phyloP scores from a whole-genome alignment of 1,140 invertebrate species.

The Lineus longissimus region DNA sequence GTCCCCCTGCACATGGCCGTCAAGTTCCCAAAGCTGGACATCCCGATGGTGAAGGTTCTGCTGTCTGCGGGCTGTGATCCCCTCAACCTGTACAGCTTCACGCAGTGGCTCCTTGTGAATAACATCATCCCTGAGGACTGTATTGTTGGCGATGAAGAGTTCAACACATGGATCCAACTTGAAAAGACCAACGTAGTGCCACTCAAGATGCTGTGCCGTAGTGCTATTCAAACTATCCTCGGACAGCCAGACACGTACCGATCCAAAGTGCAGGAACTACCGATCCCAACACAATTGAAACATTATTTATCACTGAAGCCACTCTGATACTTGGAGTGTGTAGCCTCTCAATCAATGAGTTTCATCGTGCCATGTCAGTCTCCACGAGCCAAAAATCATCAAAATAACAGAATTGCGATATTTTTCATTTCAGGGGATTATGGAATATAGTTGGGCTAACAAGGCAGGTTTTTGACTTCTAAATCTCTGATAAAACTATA shows the following conservation, averaged over 20 bases:
- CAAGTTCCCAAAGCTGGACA: constrained; percentile 18
- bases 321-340: constrained; percentile 2
- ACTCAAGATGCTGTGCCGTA: constrained; percentile 13
- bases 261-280: constrained; percentile 12
- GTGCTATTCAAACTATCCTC: constrained; percentile 12
- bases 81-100: constrained; percentile 13
- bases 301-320: constrained; percentile 16
- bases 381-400: too few relatives aligned
- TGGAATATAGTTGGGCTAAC: too few relatives aligned
- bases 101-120: constrained; percentile 12
- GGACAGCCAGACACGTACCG: constrained; percentile 12
- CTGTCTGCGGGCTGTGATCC: constrained; percentile 14
- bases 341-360: too few relatives aligned
- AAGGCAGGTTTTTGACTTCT: too few relatives aligned
- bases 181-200: constrained; percentile 12
- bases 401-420: too few relatives aligned
- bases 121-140: constrained; percentile 16
- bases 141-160: constrained; percentile 9
- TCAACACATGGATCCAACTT: constrained; percentile 10
- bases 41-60: constrained; percentile 18
- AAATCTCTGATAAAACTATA: too few relatives aligned
- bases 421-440: too few relatives aligned
- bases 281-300: constrained; percentile 11
- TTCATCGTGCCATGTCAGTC: too few relatives aligned
- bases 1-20: constrained; percentile 17